Evolutionary conservation across 2,797 vertebrate genomes (phyloP).

Genomic region (Gymnopithys bicolor): DNA sequence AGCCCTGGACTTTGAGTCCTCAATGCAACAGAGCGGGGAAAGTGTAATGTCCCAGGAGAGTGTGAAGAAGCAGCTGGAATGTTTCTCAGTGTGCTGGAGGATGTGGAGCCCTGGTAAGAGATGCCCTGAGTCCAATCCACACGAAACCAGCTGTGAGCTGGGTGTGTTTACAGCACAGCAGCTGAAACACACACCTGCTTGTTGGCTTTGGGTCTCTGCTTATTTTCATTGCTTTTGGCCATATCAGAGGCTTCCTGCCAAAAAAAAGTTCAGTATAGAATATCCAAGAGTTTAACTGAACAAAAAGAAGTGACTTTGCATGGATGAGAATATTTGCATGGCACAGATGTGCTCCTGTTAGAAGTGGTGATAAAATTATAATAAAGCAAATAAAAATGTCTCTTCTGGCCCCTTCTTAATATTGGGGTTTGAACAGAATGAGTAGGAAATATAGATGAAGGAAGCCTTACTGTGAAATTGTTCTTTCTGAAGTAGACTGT

Average conservation of each 20-base stretch:
- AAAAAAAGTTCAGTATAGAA: not conserved
- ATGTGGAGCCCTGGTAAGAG: not conserved
- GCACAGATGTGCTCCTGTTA: not conserved
- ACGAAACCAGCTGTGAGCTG: not conserved
- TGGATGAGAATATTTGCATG: rapidly evolving
- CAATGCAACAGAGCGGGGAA: not conserved
- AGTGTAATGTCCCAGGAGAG: not conserved
- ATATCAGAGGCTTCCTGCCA: not conserved
- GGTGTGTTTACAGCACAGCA: conserved; percentile 11
- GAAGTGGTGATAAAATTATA: not conserved
- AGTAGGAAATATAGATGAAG: not conserved
- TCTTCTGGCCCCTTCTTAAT: not conserved
- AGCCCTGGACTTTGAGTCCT: not conserved
- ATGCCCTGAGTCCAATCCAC: not conserved
- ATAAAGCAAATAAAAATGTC: not conserved
- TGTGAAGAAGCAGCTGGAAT: not conserved
- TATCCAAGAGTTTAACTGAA: not conserved
- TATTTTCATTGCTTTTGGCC: not conserved
- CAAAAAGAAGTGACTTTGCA: not conserved
- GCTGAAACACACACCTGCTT: conserved; percentile 24
- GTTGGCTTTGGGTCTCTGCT: not conserved
- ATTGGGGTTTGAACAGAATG: not conserved
- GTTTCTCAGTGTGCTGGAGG: not conserved
- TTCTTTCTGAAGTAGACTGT: not conserved
- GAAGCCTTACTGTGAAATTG: not conserved